phyloP scores from a whole-genome alignment of 1,140 invertebrate species.

The Ceratosolen fusciceps region DNA sequence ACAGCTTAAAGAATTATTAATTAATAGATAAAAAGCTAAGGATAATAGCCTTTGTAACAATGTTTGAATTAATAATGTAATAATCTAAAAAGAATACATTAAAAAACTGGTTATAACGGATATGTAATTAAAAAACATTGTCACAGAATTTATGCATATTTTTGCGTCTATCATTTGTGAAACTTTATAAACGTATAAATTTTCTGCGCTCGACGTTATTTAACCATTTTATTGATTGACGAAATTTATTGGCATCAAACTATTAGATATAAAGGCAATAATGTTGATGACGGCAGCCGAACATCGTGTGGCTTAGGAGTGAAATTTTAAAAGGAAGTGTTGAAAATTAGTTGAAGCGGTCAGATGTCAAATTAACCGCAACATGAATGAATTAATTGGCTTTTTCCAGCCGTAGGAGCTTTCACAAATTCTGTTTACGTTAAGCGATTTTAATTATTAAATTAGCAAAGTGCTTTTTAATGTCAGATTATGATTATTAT shows the following conservation, averaged over 20 bases:
- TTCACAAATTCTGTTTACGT: background rate
- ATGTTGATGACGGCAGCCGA: background rate
- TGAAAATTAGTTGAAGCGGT: constrained; percentile 20
- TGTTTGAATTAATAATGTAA: no score
- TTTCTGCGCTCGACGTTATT: no score
- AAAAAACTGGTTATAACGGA: no score
- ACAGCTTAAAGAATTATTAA: no score
- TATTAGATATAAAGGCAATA: background rate
- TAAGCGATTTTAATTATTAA: constrained; percentile 12
- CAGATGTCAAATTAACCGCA: constrained; percentile 24
- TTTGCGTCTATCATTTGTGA: no score
- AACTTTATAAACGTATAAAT: no score
- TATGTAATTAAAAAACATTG: no score
- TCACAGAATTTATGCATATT: no score
- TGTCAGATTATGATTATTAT: background rate
- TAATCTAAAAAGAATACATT: no score
- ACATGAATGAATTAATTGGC: constrained; percentile 17
- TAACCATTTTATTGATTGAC: constrained; percentile 1
- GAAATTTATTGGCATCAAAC: background rate
- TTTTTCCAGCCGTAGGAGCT: background rate
- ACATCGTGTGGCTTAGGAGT: background rate
- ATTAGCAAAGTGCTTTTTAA: constrained; percentile 16
- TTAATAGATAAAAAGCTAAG: no score
- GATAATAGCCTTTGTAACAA: no score
- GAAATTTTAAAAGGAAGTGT: background rate